These are phyloP conservation scores for Capreolus pygargus DNA, from an alignment of 2,113 vertebrate species.

Conservation along the genomic window DNA sequence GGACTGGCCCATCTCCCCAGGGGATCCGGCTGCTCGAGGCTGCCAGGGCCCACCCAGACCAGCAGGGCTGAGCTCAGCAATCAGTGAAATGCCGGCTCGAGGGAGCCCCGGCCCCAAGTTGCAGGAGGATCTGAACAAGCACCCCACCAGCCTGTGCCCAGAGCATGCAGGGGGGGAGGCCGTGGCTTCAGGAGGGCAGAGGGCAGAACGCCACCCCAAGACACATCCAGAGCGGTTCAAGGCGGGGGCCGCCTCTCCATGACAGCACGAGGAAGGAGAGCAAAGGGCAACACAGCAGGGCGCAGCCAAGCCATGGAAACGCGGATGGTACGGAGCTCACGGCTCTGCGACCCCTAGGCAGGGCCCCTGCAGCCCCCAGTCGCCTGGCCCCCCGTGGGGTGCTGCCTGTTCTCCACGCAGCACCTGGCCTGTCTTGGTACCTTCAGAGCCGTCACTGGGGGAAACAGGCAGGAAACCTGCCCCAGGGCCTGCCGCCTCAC, in stretches of 20 bases:
- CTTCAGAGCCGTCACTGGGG: background rate
- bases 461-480: rapidly evolving
- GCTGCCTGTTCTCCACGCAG: background rate
- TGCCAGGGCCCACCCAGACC: background rate
- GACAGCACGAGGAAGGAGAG: background rate
- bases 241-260: background rate
- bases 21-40: background rate
- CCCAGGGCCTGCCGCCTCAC: background rate
- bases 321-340: background rate
- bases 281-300: background rate
- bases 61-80: background rate
- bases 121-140: background rate
- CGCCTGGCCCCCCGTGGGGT: background rate
- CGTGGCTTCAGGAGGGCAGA: background rate
- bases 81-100: background rate
- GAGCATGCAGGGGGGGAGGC: background rate
- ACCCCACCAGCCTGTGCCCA: background rate
- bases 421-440: background rate
- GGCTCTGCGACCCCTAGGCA: background rate
- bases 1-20: background rate
- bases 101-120: background rate
- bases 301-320: background rate
- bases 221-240: background rate
- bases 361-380: background rate
- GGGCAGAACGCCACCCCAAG: background rate